Base-by-base conservation (phyloP, 2,113 vertebrate genomes). In the Raja brachyura region DNA sequence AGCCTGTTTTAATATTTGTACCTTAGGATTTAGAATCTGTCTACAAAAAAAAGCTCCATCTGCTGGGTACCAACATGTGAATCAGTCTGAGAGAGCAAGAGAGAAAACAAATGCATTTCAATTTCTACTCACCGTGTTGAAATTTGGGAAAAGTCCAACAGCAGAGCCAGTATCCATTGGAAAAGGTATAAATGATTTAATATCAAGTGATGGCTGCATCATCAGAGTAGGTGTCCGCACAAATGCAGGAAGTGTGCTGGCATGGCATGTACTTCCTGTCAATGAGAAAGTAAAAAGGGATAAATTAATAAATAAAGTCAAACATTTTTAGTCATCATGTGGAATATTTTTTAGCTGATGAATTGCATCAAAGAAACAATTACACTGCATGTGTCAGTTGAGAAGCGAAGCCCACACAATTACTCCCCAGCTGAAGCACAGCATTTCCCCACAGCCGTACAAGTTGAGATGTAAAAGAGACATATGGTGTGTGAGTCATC, bases 121-220 rank as follows among this genome's bases (percentile, higher is more conserved):
- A 33, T 39, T 70, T 70, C 94, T 96, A 97, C 97, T 97, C 96
- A 99, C 98, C 95, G 97, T 98, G 97, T 97, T 99, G 96, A 99
- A 99, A 96, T 99, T 99, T 95, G 98, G 98, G 95, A 99, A 99
- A 94, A 99, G 98, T 93, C 98, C 97, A 76, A 98, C 98, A 93
- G 98, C 97, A 93, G 98, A 97, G 93, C 96, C 96, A 63, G 96
- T 97, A 94, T 99, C 98, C 94, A 98, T 95, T n/a, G 98, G 97
- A 95, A 98, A 98, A 73, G 98, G 94, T 96, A 98, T 95, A 95
- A 98, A 99, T 0, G 97, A 97, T 95, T 99, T 99, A 95, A 98
- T 96, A 95, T 98, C 97, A 96, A 98, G 94, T 6, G 97, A 95
- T 94, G 97, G 97, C 95, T 98, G 98, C 97, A 99, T 98, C 97